Percentiles rank a stretch among this genome's conserved stretches.
Conservation (phyloP, 2,113 vertebrate species). For the Antigone vipio region DNA sequence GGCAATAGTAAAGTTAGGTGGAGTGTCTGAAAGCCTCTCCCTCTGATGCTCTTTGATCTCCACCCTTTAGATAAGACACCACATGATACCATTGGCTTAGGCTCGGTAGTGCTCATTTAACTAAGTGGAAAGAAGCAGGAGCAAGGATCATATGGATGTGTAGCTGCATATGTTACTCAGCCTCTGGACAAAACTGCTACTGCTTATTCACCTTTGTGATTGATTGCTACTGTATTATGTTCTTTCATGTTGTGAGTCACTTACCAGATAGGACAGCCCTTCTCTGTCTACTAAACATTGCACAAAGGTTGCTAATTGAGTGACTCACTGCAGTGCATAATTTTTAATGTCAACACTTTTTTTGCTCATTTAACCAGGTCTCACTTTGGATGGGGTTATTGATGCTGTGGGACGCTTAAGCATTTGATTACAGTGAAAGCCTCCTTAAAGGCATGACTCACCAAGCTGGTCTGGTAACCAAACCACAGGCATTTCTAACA, state of each 20-base stretch:
- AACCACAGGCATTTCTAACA: neutral
- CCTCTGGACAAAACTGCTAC: neutral
- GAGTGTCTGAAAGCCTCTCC: neutral
- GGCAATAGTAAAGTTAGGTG: neutral
- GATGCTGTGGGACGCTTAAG: neutral
- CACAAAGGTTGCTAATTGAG: neutral
- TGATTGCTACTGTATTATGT: neutral
- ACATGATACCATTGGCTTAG: neutral
- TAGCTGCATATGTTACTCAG: neutral
- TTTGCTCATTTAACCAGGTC: neutral
- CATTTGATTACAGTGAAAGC: neutral
- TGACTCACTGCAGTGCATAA: neutral
- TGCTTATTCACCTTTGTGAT: neutral
- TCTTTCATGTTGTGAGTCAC: conserved; percentile 1
- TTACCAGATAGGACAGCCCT: neutral
- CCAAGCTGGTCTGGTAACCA: neutral
- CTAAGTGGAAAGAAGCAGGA: neutral
- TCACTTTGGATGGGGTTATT: neutral
- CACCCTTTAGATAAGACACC: neutral
- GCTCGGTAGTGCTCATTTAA: neutral
- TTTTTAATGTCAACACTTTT: neutral
- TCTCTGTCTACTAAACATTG: neutral
- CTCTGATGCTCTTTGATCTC: neutral
- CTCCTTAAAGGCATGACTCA: neutral
- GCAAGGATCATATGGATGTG: neutral